These are phyloP conservation scores for Julus scandinavius DNA, from an alignment of 2,888 invertebrate species.

Conservation along the genomic window DNA sequence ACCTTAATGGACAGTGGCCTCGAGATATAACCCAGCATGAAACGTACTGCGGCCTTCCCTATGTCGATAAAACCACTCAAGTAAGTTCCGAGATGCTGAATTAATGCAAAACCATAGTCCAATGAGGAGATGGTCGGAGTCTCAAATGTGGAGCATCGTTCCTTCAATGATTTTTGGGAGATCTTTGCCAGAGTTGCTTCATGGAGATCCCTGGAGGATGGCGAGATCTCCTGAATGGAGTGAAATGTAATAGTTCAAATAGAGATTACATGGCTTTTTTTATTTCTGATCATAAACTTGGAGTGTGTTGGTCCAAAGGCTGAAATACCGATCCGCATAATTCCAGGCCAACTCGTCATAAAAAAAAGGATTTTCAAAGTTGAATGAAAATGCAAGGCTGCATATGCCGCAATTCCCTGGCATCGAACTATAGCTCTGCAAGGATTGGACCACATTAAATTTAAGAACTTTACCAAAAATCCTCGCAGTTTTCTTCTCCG, in stretches of 20 bases:
- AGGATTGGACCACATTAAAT: neutral
- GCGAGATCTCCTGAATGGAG: conserved; percentile 26
- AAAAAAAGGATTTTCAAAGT: conserved; percentile 11
- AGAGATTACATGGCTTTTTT: neutral
- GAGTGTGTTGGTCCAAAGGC: neutral
- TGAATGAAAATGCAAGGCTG: neutral
- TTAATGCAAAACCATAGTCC: neutral
- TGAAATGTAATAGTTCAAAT: conserved; percentile 23
- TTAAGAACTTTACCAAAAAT: neutral
- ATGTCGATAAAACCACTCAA: conserved; percentile 83
- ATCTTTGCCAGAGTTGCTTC: neutral
- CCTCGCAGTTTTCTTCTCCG: neutral
- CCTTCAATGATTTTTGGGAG: neutral
- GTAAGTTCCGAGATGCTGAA: conserved; percentile 66
- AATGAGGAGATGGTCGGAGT: too few species aligned
- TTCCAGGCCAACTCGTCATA: neutral
- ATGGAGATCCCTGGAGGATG: neutral
- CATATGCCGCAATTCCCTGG: neutral
- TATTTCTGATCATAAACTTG: neutral
- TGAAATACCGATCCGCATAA: neutral
- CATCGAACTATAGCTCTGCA: too few species aligned
- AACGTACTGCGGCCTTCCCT: conserved; percentile 75
- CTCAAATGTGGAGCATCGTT: neutral
- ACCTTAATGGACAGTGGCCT: conserved; percentile 82
- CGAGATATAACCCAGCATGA: conserved; percentile 73